Percentiles rank a stretch among this genome's conserved stretches.
Conservation (phyloP, 2,113 vertebrate species). For the Herpailurus yagouaroundi region DNA sequence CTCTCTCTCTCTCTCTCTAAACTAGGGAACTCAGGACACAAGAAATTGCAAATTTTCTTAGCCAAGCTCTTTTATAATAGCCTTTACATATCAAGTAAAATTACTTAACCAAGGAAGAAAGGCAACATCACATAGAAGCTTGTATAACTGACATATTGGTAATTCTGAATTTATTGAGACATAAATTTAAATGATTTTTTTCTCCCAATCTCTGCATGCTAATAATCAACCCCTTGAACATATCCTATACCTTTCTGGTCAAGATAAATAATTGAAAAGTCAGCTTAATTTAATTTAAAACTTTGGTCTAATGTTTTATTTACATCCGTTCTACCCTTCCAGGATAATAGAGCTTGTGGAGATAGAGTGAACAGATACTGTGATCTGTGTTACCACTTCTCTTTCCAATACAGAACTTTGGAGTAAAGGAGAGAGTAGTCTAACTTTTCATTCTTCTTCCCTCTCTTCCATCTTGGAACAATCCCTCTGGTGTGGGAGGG, state of each 20-base stretch:
- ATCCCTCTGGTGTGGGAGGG: background rate
- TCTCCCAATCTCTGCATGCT: background rate
- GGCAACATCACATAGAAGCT: background rate
- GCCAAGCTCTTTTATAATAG: background rate
- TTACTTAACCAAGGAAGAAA: background rate
- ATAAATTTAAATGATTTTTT: background rate
- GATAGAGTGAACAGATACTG: background rate
- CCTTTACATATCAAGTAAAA: background rate
- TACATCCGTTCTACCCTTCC: background rate
- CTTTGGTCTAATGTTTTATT: background rate
- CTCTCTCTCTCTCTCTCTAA: background rate
- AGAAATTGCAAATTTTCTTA: background rate
- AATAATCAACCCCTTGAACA: background rate
- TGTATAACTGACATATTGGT: background rate
- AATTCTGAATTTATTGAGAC: background rate
- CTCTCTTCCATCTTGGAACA: background rate
- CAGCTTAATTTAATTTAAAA: background rate
- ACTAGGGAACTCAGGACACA: background rate
- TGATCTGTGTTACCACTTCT: background rate
- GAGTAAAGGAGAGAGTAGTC: background rate
- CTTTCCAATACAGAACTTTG: background rate
- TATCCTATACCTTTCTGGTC: background rate
- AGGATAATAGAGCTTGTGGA: background rate
- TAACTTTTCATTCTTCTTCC: background rate
- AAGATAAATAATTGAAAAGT: background rate